Evolutionary conservation across 2,888 invertebrate genomes (phyloP), one percentile per base, ranked within the genome.

Genomic region (Morpho deidamia): DNA sequence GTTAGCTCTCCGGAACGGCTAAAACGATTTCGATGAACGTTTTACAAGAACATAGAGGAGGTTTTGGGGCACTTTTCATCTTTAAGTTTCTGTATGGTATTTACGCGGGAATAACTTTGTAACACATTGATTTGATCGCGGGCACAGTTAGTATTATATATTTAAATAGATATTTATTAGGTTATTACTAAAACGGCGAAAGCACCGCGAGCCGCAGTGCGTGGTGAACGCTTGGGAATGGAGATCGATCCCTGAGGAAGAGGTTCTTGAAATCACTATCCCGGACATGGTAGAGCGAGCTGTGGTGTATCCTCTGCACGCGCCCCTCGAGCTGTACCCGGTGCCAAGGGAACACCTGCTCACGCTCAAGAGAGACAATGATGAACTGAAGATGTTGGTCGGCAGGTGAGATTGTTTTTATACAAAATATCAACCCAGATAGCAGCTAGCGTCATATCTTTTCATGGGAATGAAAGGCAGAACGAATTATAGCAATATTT

Each of bases 201-300:
- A 73, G 60, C 78, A 79, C 63, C 80, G 78, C 45, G 74, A 70
- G 63, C 44, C 70, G 0, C 67, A 73, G 41, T 44, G 61, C 8
- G 77, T 82, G 11, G 47, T 64, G 1, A 64, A 67, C 66, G 84
- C 84, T 12, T 90, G 88, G 89, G 77, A 80, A 51, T 90, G 89
- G 89, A 63, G 68, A 14, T 76, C 78, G 0, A 76, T 75, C 7
- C 72, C 76, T 10, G 80, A 79, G 33, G 68, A 79, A 10, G 88
- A 89, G 45, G 57, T 84, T 45, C 69, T 87, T 46, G 83, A 84
- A 78, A 76, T 84, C 46, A 67, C 68, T 2, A 71, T 62, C 46
- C 74, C 81, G 0, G 81, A 74, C 55, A 78, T 85, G 81, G 66
- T 71, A 68, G 70, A 72, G 59, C 65, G 71, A 23, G 72, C 81